These are phyloP conservation scores for Harpegnathos saltator DNA, from an alignment of 1,140 invertebrate species.

Conservation along the genomic window DNA sequence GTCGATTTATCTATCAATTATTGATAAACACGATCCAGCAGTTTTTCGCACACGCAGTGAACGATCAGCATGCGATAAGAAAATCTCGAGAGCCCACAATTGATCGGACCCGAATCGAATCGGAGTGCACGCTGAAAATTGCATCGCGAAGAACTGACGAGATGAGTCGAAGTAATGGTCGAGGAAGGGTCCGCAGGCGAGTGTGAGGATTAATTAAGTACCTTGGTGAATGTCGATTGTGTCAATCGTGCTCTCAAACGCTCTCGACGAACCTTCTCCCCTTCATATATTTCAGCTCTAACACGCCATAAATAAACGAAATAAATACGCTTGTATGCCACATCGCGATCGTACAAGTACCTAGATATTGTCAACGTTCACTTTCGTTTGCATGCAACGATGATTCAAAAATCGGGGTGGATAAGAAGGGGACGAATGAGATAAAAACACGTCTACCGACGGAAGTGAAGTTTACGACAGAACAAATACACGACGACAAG, in stretches of 20 bases:
- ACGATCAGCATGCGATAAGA: conserved; percentile 1
- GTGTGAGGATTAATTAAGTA: conserved; percentile 37
- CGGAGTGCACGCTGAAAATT: background rate
- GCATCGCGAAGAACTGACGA: background rate
- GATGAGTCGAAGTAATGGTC: background rate
- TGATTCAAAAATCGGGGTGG: background rate
- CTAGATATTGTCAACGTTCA: conserved; percentile 40
- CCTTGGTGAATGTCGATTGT: conserved; percentile 12
- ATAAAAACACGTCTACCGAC: background rate
- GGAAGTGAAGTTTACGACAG: too few relatives aligned
- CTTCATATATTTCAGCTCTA: background rate
- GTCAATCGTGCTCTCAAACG: conserved; percentile 3
- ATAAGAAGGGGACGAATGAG: background rate
- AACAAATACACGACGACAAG: too few relatives aligned
- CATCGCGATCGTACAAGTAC: background rate
- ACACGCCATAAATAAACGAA: conserved; percentile 23
- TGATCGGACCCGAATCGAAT: background rate
- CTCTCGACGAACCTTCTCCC: background rate
- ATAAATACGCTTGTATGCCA: conserved; percentile 44
- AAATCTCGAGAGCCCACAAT: conserved; percentile 3
- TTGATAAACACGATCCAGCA: too few relatives aligned
- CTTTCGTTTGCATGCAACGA: background rate
- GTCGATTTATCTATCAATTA: conserved; percentile 22
- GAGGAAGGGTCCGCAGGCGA: background rate
- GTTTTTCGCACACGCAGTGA: background rate